phyloP scores from a whole-genome alignment of 2,797 vertebrate genomes.

The Cuculus canorus region DNA sequence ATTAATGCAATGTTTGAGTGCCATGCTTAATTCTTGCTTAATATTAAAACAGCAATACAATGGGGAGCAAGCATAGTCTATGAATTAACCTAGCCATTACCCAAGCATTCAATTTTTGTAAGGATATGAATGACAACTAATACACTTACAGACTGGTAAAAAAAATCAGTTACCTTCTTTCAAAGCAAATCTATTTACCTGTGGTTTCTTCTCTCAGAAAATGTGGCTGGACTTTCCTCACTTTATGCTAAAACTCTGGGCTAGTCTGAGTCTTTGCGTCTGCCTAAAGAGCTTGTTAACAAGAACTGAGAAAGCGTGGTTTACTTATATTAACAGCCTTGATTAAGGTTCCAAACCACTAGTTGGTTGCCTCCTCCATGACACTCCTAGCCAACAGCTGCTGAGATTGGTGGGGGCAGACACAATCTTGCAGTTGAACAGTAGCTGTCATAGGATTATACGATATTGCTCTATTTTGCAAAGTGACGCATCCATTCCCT shows the following conservation, averaged over 20 bases:
- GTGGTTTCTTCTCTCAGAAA: background rate
- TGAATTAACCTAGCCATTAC: background rate
- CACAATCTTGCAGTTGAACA: background rate
- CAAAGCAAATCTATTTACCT: background rate
- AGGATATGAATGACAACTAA: background rate
- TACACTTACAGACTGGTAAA: background rate
- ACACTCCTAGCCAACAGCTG: background rate
- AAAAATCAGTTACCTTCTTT: background rate
- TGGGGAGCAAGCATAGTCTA: background rate
- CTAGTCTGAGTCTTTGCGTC: background rate
- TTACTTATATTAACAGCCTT: background rate
- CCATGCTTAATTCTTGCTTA: background rate
- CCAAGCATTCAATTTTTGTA: background rate
- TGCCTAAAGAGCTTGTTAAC: background rate
- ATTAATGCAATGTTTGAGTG: background rate
- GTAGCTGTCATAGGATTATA: background rate
- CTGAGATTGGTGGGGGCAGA: background rate
- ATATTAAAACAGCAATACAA: background rate
- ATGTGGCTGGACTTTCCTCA: background rate
- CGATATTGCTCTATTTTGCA: background rate
- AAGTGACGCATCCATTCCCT: background rate
- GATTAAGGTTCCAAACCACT: background rate
- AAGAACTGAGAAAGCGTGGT: background rate
- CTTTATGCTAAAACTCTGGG: background rate
- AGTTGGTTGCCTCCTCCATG: background rate